Percentiles rank a stretch among this genome's conserved stretches.
Conservation (phyloP, 37 sponge, comb jelly and placozoan genomes). For the Theonella swinhoei region DNA sequence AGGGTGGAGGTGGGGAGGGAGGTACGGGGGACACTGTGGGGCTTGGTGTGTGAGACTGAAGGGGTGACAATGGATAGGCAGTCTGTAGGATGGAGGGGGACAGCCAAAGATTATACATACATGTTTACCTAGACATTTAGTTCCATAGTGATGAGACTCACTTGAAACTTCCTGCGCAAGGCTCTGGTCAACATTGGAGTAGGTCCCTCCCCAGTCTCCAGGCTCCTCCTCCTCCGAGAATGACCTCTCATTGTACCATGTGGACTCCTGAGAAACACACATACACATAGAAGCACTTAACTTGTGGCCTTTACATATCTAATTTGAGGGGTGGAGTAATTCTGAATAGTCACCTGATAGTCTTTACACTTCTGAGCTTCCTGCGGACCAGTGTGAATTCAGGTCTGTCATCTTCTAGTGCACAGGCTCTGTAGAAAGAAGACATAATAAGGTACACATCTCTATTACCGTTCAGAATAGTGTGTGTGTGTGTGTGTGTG, state of each 20-base stretch:
- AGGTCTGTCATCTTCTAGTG: background rate
- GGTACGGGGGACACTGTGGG: slow-evolving; percentile 11
- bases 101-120: background rate
- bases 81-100: slow-evolving; percentile 11
- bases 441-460: background rate
- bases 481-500: too few species aligned
- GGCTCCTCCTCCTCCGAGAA: background rate
- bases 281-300: background rate
- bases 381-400: background rate
- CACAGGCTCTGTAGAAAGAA: background rate
- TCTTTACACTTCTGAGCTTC: background rate
- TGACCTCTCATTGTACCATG: slow-evolving; percentile 1
- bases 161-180: slow-evolving; percentile 66
- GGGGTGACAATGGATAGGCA: slow-evolving; percentile 68
- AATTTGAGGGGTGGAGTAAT: background rate
- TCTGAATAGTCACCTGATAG: background rate
- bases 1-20: slow-evolving; percentile 20
- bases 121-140: background rate
- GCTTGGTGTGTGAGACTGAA: background rate
- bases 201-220: slow-evolving; percentile 48
- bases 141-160: background rate
- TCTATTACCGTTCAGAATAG: background rate
- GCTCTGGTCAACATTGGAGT: slow-evolving; percentile 75
- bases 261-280: slow-evolving; percentile 11
- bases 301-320: background rate